Percentiles rank a stretch among this genome's conserved stretches.
Evolutionary conservation across 2,113 vertebrate genomes (phyloP).

Genomic region (Myrmophylax atrothorax): DNA sequence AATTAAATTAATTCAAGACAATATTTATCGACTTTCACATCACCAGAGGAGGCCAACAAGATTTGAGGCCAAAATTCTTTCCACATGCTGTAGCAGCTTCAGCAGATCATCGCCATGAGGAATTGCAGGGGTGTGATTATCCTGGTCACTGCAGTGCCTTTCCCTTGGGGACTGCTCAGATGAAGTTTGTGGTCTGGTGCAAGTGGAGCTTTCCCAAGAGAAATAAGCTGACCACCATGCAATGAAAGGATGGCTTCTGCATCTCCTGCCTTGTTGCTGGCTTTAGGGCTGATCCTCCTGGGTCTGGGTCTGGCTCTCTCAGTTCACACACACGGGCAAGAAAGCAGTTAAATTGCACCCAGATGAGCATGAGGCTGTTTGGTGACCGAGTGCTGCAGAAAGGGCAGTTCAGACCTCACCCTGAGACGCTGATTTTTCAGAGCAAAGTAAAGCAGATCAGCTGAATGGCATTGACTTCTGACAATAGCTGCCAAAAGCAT

Average conservation of each 20-base stretch:
- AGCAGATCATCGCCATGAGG: accelerated
- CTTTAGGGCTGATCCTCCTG: not conserved
- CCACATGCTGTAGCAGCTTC: not conserved
- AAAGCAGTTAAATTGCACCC: not conserved
- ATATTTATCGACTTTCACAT: not conserved
- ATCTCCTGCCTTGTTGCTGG: not conserved
- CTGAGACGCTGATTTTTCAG: not conserved
- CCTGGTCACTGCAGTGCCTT: not conserved
- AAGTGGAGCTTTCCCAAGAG: not conserved
- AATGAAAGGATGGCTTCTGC: not conserved
- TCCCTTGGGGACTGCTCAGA: not conserved
- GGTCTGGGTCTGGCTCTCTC: not conserved
- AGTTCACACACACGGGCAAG: accelerated
- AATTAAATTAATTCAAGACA: not conserved
- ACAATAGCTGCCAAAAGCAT: not conserved
- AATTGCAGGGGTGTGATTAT: not conserved
- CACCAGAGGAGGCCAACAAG: not conserved
- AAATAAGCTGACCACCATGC: not conserved
- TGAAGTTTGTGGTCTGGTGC: not conserved
- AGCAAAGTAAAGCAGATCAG: not conserved
- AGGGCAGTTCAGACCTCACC: not conserved
- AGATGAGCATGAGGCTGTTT: not conserved
- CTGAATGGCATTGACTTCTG: not conserved
- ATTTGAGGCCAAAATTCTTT: not conserved
- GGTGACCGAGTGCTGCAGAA: not conserved